phyloP scores from a whole-genome alignment of 2,888 invertebrate species.

The Allophyes oxyacanthae region DNA sequence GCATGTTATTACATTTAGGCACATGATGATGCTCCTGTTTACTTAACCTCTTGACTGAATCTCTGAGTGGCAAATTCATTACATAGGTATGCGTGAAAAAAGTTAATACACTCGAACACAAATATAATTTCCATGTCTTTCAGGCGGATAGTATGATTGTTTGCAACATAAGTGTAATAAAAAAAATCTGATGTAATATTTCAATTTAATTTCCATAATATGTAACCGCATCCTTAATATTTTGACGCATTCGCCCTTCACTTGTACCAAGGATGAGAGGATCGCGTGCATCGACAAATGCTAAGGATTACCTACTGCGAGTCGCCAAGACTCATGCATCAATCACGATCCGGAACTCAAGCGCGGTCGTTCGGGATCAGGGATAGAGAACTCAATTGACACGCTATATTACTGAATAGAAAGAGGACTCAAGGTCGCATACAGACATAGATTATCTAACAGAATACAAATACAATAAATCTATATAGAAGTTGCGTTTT shows the following conservation, averaged over 20 bases:
- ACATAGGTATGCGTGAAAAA: too few relatives aligned
- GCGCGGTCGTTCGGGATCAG: constrained; percentile 43
- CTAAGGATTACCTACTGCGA: constrained; percentile 65
- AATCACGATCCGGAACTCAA: constrained; percentile 79
- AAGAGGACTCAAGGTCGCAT: constrained; percentile 11
- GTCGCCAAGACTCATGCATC: constrained; percentile 70
- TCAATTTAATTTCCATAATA: too few relatives aligned
- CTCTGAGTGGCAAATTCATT: too few relatives aligned
- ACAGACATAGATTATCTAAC: neutral
- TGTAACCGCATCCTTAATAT: too few relatives aligned
- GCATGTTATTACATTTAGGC: too few relatives aligned
- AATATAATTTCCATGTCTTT: too few relatives aligned
- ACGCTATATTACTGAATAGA: constrained; percentile 7
- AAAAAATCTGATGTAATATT: too few relatives aligned
- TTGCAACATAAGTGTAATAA: too few relatives aligned
- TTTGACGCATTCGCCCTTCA: constrained; percentile 36
- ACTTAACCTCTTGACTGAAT: too few relatives aligned
- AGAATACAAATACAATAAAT: neutral
- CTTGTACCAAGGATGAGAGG: constrained; percentile 55
- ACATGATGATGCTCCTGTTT: too few relatives aligned
- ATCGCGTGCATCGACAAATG: constrained; percentile 71
- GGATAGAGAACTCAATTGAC: constrained; percentile 33
- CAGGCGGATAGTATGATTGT: too few relatives aligned
- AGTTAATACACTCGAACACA: too few relatives aligned
- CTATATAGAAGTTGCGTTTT: constrained; percentile 4